Evolutionary conservation across 2,113 vertebrate species (phyloP), one percentile per base, ranked within the genome.

Genomic region (Ceratotherium simum): DNA sequence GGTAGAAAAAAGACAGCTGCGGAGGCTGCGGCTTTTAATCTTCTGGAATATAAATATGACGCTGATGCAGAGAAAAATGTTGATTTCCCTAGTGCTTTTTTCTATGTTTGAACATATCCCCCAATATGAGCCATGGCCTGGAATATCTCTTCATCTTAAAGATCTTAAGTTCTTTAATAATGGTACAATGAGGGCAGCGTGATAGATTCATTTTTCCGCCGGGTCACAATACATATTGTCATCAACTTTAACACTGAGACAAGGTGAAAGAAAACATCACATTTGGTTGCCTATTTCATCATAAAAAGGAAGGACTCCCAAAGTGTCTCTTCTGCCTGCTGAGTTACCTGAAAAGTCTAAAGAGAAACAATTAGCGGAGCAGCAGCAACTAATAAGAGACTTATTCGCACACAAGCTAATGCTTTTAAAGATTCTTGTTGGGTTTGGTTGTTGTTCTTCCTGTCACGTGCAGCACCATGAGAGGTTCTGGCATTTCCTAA

Each of bases 181-280:
- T 1, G 36, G 46, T 5, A 17, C 13, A 23, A 9, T 0, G 10
- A 73, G 9, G 31, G 79, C 17, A 11, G 9, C 5, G 0, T 6
- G 42, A 72, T 21, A 39, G 29, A 70, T 48, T 29, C 48, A 23
- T 60, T 62, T 27, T 67, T 80, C 62, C 2, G 11, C 31, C 36
- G 0, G 6, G 25, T 46, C 3, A 12, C 12, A 14, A 33, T 14
- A 67, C 16, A 2, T 31, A 25, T 8, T 29, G 4, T 8, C 16
- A 18, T 48, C n/a, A 76, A 33, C 36, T 20, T 2, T 18, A 21
- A 33, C 6, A 11, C 13, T 18, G 67, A 82, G 36, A 72, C 8
- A 13, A 73, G 27, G 56, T 10, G 70, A 67, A 79, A n/a, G 58
- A 54, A 80, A 81, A 25, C 7, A 23, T 42, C 14, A 14, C 23